Percentiles rank a stretch among this genome's conserved stretches.
phyloP scores from a whole-genome alignment of 2,888 invertebrate genomes.

The Amaurobius ferox region DNA sequence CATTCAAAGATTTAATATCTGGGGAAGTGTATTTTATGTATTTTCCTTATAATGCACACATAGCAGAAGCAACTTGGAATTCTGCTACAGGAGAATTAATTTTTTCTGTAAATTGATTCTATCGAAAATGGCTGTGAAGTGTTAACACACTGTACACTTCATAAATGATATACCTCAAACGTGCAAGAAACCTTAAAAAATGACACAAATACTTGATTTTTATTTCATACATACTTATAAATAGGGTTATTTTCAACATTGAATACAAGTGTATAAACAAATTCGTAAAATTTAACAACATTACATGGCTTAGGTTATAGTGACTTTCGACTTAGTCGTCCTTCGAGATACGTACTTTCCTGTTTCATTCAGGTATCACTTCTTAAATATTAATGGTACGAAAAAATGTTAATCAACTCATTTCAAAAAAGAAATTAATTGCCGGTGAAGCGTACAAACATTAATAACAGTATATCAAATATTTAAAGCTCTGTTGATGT shows the following conservation, averaged over 20 bases:
- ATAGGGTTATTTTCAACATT: constrained; percentile 44
- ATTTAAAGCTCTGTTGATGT: constrained; percentile 56
- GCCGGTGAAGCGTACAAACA: constrained; percentile 24
- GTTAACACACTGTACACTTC: too few relatives aligned
- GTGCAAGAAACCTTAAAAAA: too few relatives aligned
- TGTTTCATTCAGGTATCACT: too few relatives aligned
- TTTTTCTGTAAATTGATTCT: too few relatives aligned
- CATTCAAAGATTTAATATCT: too few relatives aligned
- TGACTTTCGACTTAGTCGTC: background rate
- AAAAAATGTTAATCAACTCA: background rate
- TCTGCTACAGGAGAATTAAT: too few relatives aligned
- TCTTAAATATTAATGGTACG: background rate
- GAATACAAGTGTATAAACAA: constrained; percentile 61
- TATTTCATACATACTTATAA: constrained; percentile 23
- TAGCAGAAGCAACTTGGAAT: too few relatives aligned
- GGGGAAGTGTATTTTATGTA: too few relatives aligned
- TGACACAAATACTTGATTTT: constrained; percentile 21
- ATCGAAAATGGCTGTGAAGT: too few relatives aligned
- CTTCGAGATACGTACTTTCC: too few relatives aligned
- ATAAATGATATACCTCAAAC: too few relatives aligned
- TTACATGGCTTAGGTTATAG: background rate
- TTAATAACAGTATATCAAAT: constrained; percentile 45
- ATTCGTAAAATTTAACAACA: constrained; percentile 31
- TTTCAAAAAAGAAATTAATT: constrained; percentile 1
- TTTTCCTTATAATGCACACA: too few relatives aligned